These are phyloP conservation scores for Acanthisitta chloris DNA, from an alignment of 2,113 vertebrate genomes.

Conservation along the genomic window DNA sequence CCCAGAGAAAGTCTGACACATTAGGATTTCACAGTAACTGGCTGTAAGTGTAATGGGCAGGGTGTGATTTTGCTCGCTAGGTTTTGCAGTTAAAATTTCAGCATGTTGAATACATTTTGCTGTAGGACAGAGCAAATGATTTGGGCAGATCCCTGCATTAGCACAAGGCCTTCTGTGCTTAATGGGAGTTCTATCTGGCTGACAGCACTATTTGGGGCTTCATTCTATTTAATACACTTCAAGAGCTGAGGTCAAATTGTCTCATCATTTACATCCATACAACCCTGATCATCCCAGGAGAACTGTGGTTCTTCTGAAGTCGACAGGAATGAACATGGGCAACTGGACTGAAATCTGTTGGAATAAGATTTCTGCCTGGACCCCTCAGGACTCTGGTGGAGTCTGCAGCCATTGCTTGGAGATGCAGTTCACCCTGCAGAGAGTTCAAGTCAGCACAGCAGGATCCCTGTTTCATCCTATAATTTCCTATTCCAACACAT, in stretches of 20 bases:
- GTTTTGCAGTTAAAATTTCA: slow-evolving; percentile 46
- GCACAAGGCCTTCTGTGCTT: slow-evolving; percentile 20
- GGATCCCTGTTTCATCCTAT: not conserved
- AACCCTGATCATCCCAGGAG: not conserved
- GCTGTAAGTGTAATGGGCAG: slow-evolving; percentile 59
- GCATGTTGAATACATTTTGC: slow-evolving; percentile 53
- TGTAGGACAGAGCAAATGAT: slow-evolving; percentile 53
- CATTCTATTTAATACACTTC: slow-evolving; percentile 17
- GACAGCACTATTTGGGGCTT: slow-evolving; percentile 19
- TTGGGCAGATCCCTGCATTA: not conserved
- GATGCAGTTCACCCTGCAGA: not conserved
- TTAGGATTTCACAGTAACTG: slow-evolving; percentile 59
- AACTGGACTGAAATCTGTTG: not conserved
- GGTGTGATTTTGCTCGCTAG: slow-evolving; percentile 41
- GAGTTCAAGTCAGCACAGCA: not conserved
- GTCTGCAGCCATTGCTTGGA: not conserved
- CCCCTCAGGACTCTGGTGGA: not conserved
- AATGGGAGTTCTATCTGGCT: slow-evolving; percentile 30
- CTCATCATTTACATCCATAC: slow-evolving; percentile 43
- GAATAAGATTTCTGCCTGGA: not conserved
- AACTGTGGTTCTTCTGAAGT: not conserved
- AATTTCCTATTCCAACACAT: not conserved
- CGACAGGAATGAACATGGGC: not conserved
- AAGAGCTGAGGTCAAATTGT: slow-evolving; percentile 7
- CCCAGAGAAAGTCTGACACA: slow-evolving; percentile 56